These are phyloP conservation scores for Chelonia mydas DNA, from an alignment of 2,797 vertebrate genomes.

Conservation along the genomic window DNA sequence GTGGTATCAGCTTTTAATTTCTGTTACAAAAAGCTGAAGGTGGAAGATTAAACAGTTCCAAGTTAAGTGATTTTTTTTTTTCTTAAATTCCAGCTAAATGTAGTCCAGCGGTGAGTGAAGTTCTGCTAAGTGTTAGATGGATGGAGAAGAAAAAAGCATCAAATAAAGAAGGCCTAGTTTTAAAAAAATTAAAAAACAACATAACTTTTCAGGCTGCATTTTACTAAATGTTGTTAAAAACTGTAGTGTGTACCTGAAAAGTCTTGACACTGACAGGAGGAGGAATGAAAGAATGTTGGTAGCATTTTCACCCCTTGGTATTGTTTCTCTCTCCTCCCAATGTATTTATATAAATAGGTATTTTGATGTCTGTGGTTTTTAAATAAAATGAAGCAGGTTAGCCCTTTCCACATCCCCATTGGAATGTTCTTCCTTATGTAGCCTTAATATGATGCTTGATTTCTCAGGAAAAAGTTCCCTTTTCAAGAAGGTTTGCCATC, in stretches of 20 bases:
- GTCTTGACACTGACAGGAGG: neutral
- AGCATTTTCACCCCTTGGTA: neutral
- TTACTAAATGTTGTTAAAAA: neutral
- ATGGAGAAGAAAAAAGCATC: neutral
- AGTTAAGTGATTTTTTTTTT: neutral
- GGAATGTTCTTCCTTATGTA: neutral
- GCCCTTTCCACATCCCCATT: neutral
- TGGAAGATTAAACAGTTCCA: constrained; percentile 29
- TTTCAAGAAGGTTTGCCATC: neutral
- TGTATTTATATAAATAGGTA: neutral
- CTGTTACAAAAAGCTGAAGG: neutral
- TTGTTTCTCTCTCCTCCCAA: neutral
- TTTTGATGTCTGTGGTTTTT: neutral
- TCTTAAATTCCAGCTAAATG: neutral
- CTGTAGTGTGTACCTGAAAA: neutral
- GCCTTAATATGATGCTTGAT: neutral
- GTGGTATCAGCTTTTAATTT: neutral
- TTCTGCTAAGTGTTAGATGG: neutral
- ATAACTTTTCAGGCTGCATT: neutral
- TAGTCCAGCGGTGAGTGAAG: constrained; percentile 34
- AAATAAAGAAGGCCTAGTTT: neutral
- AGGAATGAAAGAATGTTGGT: neutral
- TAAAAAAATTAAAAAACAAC: neutral
- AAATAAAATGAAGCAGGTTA: neutral
- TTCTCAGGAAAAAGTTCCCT: neutral